Base-by-base conservation (phyloP, 2,113 vertebrate species). In the Haliaeetus leucogaster region DNA sequence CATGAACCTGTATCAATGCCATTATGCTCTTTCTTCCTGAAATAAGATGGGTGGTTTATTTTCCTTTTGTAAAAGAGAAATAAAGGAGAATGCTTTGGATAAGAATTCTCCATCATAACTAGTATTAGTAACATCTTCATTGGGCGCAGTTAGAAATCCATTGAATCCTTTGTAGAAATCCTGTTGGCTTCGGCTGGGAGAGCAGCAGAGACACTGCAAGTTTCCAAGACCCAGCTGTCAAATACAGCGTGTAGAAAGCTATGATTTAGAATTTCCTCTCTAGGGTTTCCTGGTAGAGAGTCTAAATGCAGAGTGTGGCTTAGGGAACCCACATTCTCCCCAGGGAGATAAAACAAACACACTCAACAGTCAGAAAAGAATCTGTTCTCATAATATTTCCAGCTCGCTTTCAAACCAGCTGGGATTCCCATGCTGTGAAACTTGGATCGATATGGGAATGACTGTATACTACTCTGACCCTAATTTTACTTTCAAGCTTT, bases 191-290 rank as follows among this genome's bases (percentile, higher is more conserved):
- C 72, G 88, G 36, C n/a, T 2, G 5, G 70, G 36, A 8, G 10
- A 83, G 42, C 34, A 62, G 38, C n/a, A 85, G 76, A 48, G 47
- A 65, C 26, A 11, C 26, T 29, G 62, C 38, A 73, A 38, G 20
- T 81, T 95, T 95, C 53, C 42, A 72, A 82, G 55, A 56, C 12
- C 32, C 6, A 0, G 50, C 62, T 90, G 81, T 59, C 63, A 93
- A 92, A 43, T 63, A 42, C 27, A 72, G 66, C 1, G 3, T n/a
- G 67, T 29, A 90, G 76, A 94, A 94, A 87, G 55, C 42, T 95
- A 29, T 91, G 63, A 96, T 95, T 91, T 91, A 89, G 73, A 82
- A 81, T 92, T 95, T 97, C 94, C 85, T 78, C 89, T 90, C 81
- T 59, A 88, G 70, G 59, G 87, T 89, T 96, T 96, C 82, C 84